Base-by-base conservation (phyloP, 1,140 invertebrate genomes). In the Ceratosolen fusciceps region DNA sequence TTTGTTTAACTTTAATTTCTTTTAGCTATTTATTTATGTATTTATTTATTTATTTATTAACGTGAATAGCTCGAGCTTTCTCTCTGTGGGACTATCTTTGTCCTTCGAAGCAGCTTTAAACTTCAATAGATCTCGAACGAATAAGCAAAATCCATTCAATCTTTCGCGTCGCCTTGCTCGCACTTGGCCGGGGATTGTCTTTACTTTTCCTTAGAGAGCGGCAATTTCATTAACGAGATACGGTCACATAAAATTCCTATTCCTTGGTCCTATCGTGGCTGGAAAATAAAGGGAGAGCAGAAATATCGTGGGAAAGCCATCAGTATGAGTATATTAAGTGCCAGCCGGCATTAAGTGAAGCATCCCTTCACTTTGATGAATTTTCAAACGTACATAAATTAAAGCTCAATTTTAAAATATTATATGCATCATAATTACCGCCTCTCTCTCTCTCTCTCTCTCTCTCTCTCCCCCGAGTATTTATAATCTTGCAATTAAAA, bases 211-310 rank as follows among this genome's bases (percentile, higher is more conserved):
- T 16, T 10, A n/a, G 19, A 65, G 19, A 65, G 21, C 8, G 31
- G 60, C 60, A 65, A 37, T 65, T 65, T 65, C 60, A 65, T 65
- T 65, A 65, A 65, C 19, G n/a, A 37, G 34, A 65, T 21, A 37
- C 31, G 31, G 37, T 31, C 60, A 65, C 60, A 65, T 65, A 37
- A 65, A 65, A 65, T 65, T 37, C 14, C 60, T 65, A 37, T 65
- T n/a, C 21, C 60, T 65, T 37, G 14, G 58, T 10, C 58, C 58
- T 31, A 60, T 31, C 26, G 4, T 60, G 7, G 7, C 60, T 16
- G 21, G n/a, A 8, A 65, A 37, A 10, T 65, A 65, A 65, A 31
- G 31, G 16, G 60, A 65, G 19, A 14, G 31, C 10, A 34, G 1
- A 21, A 21, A 65, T 65, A 65, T 16, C 60, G 31, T 65, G 60